phyloP scores from a whole-genome alignment of 2,888 invertebrate genomes.

The Acanthococcus lagerstroemiae region DNA sequence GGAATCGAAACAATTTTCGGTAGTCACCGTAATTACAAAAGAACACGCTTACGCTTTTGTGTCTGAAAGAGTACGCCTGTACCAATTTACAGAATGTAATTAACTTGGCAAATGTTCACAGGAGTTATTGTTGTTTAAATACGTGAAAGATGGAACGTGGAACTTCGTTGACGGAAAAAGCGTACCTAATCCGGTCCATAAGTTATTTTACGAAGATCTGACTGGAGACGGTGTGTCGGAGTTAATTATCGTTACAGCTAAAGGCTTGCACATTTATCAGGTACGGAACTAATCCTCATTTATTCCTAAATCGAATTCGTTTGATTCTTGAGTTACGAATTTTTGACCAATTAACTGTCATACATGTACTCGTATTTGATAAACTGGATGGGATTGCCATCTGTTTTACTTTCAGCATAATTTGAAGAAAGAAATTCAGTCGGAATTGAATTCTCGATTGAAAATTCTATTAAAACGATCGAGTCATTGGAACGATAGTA shows the following conservation, averaged over 20 bases:
- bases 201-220: constrained; percentile 52
- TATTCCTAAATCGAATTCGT: no score
- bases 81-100: no score
- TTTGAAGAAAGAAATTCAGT: neutral
- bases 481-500: no score
- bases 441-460: neutral
- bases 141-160: constrained; percentile 15
- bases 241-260: constrained; percentile 53
- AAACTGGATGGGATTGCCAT: neutral
- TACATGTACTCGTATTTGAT: neutral
- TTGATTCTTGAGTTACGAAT: no score
- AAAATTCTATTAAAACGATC: neutral
- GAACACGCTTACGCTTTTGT: no score
- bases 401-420: neutral
- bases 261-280: constrained; percentile 58
- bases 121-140: constrained; percentile 23
- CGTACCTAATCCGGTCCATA: constrained; percentile 47
- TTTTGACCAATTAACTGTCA: neutral
- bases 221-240: constrained; percentile 58
- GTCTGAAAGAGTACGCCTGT: no score
- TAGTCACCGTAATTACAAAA: no score
- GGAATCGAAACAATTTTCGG: no score
- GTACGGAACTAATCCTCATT: constrained; percentile 42
- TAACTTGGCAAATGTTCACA: no score
- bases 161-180: constrained; percentile 11